phyloP scores from a whole-genome alignment of 2,797 vertebrate genomes.

The Pangasius sanitwongsei region DNA sequence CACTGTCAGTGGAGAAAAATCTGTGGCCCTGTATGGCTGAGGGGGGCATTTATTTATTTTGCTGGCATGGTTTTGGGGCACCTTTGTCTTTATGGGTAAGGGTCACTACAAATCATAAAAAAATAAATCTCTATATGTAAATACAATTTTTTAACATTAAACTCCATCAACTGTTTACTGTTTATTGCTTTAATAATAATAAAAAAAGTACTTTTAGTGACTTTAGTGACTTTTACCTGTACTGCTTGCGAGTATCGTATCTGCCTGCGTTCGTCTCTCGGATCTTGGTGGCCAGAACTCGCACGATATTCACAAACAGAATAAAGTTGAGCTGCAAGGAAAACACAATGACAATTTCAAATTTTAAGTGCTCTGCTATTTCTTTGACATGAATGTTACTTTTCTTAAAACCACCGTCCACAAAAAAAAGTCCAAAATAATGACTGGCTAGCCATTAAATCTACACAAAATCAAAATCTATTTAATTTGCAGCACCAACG shows the following conservation, averaged over 20 bases:
- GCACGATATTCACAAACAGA: constrained; percentile 88
- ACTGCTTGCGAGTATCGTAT: constrained; percentile 87
- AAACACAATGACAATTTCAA: background rate
- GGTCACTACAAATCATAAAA: no score
- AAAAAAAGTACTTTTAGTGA: no score
- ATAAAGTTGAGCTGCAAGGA: constrained; percentile 87
- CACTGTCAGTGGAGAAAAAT: no score
- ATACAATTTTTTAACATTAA: background rate
- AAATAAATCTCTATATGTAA: background rate
- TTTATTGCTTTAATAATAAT: background rate
- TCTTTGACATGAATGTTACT: background rate
- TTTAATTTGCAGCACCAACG: background rate
- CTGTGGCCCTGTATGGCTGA: no score
- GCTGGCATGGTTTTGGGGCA: no score
- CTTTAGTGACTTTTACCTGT: constrained; percentile 74
- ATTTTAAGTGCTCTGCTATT: background rate
- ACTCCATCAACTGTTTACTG: background rate
- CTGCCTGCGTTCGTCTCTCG: constrained; percentile 87
- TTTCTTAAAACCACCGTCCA: background rate
- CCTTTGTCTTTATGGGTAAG: no score
- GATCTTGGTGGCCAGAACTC: constrained; percentile 88
- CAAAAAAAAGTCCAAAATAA: background rate
- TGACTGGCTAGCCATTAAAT: background rate
- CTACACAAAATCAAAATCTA: background rate
- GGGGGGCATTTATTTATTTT: no score